phyloP scores from a whole-genome alignment of 2,797 vertebrate genomes.

The Bradypodion ventrale region DNA sequence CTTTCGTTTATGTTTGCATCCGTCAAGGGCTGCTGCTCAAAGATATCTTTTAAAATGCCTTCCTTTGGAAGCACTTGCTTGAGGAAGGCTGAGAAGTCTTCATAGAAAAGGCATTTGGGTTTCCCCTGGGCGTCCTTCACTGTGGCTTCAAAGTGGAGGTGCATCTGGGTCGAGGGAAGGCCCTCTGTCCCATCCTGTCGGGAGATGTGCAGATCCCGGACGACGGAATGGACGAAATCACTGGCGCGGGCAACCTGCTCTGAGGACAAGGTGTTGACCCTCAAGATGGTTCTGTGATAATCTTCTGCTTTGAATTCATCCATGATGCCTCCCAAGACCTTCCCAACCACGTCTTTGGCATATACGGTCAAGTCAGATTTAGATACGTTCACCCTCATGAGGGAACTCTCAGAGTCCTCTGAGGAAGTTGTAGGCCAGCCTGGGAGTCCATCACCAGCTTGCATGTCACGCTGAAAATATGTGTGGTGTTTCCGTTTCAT shows the following conservation, averaged over 20 bases:
- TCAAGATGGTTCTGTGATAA: slow-evolving; percentile 9
- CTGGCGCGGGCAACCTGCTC: slow-evolving; percentile 18
- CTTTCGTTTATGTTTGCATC: slow-evolving; percentile 44
- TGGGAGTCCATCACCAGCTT: not conserved
- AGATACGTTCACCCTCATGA: slow-evolving; percentile 22
- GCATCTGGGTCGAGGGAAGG: slow-evolving; percentile 45
- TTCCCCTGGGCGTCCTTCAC: slow-evolving; percentile 39
- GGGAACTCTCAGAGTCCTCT: not conserved
- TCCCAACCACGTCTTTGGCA: slow-evolving; percentile 51
- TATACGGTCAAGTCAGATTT: slow-evolving; percentile 48
- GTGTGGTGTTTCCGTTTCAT: not conserved
- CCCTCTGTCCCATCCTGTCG: not conserved
- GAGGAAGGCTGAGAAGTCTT: slow-evolving; percentile 60
- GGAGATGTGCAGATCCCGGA: slow-evolving; percentile 6
- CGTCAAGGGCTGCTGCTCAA: slow-evolving; percentile 56
- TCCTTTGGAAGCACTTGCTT: slow-evolving; percentile 68
- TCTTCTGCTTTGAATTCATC: slow-evolving; percentile 52
- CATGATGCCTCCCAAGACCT: slow-evolving; percentile 50
- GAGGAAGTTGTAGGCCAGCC: not conserved
- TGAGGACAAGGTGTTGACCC: slow-evolving; percentile 19
- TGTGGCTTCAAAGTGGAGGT: not conserved
- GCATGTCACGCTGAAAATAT: not conserved
- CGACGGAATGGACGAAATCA: slow-evolving; percentile 9
- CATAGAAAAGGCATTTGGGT: slow-evolving; percentile 51
- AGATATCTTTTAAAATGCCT: slow-evolving; percentile 61